phyloP scores from a whole-genome alignment of 2,113 vertebrate species.

The Pseudorhombus dupliciocellatus region DNA sequence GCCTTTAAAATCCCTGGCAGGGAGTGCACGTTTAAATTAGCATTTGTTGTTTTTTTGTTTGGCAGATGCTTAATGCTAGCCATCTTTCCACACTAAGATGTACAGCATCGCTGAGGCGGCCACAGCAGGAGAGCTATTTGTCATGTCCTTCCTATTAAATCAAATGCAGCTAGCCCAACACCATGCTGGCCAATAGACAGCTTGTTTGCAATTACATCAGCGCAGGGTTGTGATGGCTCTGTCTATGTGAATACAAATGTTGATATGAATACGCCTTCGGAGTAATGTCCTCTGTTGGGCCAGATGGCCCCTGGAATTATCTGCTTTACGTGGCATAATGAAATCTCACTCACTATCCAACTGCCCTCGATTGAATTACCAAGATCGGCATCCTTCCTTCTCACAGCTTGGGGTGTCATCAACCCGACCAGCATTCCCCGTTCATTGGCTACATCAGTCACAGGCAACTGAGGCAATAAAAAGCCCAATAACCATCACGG shows the following conservation, averaged over 20 bases:
- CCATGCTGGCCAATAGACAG: constrained; percentile 4
- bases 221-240: constrained; percentile 7
- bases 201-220: constrained; percentile 34
- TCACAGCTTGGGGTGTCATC: constrained; percentile 58
- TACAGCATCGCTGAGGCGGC: constrained; percentile 7
- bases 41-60: constrained; percentile 36
- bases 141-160: background rate
- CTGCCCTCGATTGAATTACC: constrained; percentile 73
- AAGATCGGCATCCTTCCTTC: constrained; percentile 61
- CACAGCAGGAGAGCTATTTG: constrained; percentile 4
- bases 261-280: constrained; percentile 47
- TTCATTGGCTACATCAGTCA: constrained; percentile 69
- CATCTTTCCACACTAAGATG: constrained; percentile 31
- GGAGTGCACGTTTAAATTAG: constrained; percentile 44
- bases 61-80: constrained; percentile 28
- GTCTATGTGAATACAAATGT: constrained; percentile 32
- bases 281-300: constrained; percentile 52
- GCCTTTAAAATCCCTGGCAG: constrained; percentile 38
- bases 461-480: constrained; percentile 59
- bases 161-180: constrained; percentile 15
- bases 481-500: constrained; percentile 62
- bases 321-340: constrained; percentile 66
- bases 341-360: constrained; percentile 73
- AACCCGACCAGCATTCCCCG: constrained; percentile 33
- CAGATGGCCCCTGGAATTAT: constrained; percentile 67